Percentiles rank a stretch among this genome's conserved stretches.
Evolutionary conservation across 2,888 invertebrate genomes (phyloP).

Genomic region (Lampropteryx suffumata): DNA sequence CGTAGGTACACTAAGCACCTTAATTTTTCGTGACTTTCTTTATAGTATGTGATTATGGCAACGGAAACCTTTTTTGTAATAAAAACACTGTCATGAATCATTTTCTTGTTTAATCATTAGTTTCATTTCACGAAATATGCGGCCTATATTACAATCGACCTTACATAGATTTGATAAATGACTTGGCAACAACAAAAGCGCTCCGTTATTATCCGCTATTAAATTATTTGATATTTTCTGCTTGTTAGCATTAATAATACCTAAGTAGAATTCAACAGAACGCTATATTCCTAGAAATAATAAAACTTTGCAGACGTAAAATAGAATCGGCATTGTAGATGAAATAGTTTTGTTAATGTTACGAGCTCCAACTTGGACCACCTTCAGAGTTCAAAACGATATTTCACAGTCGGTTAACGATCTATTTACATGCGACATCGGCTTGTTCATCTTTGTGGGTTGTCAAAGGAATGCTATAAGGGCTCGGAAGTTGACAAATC

Average conservation of each 20-base stretch:
- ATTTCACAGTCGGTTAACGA: conserved; percentile 73
- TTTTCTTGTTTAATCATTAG: conserved; percentile 20
- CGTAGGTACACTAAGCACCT: conserved; percentile 27
- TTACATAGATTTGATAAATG: conserved; percentile 7
- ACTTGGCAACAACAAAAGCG: background rate
- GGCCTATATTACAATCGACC: conserved; percentile 4
- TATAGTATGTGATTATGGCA: background rate
- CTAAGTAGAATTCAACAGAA: background rate
- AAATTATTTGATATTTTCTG: conserved; percentile 6
- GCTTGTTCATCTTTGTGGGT: conserved; percentile 47
- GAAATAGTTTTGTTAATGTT: conserved; percentile 35
- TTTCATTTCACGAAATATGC: conserved; percentile 10
- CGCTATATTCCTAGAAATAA: conserved; percentile 19
- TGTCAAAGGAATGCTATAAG: conserved; percentile 74
- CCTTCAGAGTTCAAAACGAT: conserved; percentile 62
- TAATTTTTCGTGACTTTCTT: conserved; percentile 22
- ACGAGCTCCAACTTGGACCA: conserved; percentile 48
- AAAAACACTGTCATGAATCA: conserved; percentile 10
- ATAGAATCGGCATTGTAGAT: conserved; percentile 36
- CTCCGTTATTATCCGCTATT: background rate
- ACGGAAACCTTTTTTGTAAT: background rate
- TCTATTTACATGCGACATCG: conserved; percentile 65
- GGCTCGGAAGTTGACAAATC: conserved; percentile 81
- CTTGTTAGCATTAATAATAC: conserved; percentile 7
- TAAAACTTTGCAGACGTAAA: conserved; percentile 43